These are phyloP conservation scores for Asobara japonica DNA, from an alignment of 1,140 invertebrate genomes.

Conservation along the genomic window DNA sequence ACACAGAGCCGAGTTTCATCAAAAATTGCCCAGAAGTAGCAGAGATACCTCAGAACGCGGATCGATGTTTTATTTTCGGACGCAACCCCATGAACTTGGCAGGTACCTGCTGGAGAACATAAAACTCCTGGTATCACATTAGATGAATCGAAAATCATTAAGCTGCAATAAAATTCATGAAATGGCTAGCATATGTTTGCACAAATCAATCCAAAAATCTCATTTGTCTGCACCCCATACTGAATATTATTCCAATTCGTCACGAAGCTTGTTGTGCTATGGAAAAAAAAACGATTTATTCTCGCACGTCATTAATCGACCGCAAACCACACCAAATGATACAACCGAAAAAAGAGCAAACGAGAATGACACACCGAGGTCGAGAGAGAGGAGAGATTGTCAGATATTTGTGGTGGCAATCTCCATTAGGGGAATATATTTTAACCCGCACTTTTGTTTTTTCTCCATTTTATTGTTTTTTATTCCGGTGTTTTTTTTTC, in stretches of 20 bases:
- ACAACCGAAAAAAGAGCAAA: background rate
- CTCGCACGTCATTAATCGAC: background rate
- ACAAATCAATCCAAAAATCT: background rate
- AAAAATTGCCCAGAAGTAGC: too few species aligned
- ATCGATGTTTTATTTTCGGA: too few species aligned
- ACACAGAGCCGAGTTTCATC: too few species aligned
- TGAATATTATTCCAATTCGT: background rate
- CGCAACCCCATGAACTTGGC: too few species aligned
- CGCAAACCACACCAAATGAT: background rate
- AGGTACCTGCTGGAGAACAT: too few species aligned
- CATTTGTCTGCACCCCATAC: background rate
- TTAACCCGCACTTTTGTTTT: conserved; percentile 11
- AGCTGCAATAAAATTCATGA: background rate
- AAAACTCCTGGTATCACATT: too few species aligned
- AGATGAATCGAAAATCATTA: too few species aligned
- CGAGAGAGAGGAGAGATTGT: background rate
- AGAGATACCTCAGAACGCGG: too few species aligned
- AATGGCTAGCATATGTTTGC: background rate
- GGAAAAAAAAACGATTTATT: background rate
- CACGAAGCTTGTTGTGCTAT: background rate
- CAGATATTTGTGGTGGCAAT: conserved; percentile 28
- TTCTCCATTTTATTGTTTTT: background rate
- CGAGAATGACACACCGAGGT: background rate
- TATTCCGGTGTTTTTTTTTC: background rate
- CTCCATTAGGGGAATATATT: conserved; percentile 28